Conservation (phyloP, 1,140 invertebrate genomes). For the Scaptodrosophila lebanonensis region DNA sequence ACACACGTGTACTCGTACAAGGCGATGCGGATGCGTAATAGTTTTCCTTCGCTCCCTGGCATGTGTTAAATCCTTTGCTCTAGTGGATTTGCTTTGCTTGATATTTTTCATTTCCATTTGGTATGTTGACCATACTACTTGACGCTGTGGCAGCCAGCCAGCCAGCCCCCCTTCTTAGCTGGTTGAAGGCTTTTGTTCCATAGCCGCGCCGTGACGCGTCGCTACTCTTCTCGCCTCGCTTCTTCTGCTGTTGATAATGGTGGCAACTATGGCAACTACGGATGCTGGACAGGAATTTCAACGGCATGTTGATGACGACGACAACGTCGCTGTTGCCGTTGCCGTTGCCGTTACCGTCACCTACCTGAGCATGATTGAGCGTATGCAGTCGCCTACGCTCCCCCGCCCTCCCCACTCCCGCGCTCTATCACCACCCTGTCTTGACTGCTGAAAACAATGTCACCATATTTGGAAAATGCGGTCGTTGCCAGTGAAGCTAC, state of each 20-base stretch:
- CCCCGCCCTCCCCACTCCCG: background rate
- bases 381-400: constrained; percentile 5
- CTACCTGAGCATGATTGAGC: constrained; percentile 43
- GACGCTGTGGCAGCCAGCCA: too few species aligned
- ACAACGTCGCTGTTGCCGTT: too few species aligned
- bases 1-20: too few species aligned
- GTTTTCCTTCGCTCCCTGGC: constrained; percentile 25
- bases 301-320: background rate
- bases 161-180: too few species aligned
- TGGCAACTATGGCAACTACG: constrained; percentile 7
- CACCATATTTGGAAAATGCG: constrained; percentile 42
- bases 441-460: constrained; percentile 43
- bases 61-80: constrained; percentile 39
- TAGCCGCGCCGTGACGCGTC: too few species aligned
- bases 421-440: background rate
- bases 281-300: background rate
- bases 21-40: constrained; percentile 39
- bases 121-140: background rate
- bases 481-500: background rate
- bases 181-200: constrained; percentile 14
- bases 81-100: constrained; percentile 42
- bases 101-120: constrained; percentile 49
- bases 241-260: constrained; percentile 8
- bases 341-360: constrained; percentile 7
- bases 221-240: too few species aligned